Conservation (phyloP, 2,113 vertebrate species). For the rat (Rattus norvegicus) region DNA sequence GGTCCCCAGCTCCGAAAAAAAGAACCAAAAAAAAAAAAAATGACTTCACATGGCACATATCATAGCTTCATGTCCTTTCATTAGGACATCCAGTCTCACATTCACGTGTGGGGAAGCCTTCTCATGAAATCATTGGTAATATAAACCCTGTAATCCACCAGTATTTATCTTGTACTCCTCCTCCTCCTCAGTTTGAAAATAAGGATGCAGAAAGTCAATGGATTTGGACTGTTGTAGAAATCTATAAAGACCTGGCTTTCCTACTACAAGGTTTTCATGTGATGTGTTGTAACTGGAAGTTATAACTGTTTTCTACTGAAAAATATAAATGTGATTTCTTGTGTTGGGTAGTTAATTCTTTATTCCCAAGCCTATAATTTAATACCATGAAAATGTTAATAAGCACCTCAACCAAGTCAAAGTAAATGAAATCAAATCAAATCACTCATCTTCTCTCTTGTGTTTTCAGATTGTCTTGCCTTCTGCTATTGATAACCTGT, state of each 20-base stretch:
- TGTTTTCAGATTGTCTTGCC: background rate
- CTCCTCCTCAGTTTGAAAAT: background rate
- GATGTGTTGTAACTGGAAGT: background rate
- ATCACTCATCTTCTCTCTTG: background rate
- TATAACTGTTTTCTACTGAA: background rate
- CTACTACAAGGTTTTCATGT: background rate
- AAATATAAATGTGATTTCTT: background rate
- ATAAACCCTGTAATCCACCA: background rate
- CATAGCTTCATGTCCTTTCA: background rate
- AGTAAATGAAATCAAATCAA: conserved; percentile 28
- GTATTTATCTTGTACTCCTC: background rate
- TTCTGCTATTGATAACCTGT: background rate
- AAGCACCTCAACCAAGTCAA: background rate
- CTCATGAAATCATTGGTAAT: background rate
- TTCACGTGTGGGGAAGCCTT: background rate
- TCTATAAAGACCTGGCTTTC: background rate
- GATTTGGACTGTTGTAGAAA: background rate
- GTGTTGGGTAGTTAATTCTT: background rate
- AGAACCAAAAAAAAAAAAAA: too few relatives aligned
- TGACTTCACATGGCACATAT: background rate
- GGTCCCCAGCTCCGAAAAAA: too few relatives aligned
- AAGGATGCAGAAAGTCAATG: conserved; percentile 15
- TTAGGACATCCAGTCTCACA: background rate
- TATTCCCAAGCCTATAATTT: background rate
- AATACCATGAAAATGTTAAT: conserved; percentile 1